Conservation (phyloP, 2,888 invertebrate species). For the Ichneumoninae sp. region DNA sequence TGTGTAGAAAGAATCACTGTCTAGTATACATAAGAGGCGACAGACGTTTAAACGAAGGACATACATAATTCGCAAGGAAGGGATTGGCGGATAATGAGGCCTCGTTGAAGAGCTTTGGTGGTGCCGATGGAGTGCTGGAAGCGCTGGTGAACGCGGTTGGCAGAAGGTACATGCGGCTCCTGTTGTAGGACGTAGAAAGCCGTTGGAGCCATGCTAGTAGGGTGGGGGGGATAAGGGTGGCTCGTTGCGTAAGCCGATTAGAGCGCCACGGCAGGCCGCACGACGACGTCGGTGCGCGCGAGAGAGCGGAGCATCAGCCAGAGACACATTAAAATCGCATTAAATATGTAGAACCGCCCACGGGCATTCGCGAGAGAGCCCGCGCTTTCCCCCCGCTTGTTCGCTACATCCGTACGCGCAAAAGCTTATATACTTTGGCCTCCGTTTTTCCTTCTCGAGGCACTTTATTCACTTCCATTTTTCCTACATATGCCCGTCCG, state of each 20-base stretch:
- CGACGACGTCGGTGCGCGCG: conserved; percentile 43
- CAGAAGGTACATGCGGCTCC: conserved; percentile 12
- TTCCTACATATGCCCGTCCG: conserved; percentile 17
- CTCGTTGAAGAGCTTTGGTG: conserved; percentile 59
- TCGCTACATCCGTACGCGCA: conserved; percentile 71
- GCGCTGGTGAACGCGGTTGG: conserved; percentile 8
- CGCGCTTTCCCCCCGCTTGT: conserved; percentile 48
- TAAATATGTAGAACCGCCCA: conserved; percentile 79
- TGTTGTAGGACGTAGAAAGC: conserved; percentile 52
- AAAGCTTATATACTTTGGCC: conserved; percentile 61
- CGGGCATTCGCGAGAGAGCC: conserved; percentile 20
- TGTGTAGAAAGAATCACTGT: not conserved
- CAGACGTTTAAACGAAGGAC: conserved; percentile 54
- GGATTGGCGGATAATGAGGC: conserved; percentile 47
- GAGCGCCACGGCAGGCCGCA: conserved; percentile 77
- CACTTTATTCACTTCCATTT: conserved; percentile 32
- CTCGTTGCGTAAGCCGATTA: conserved; percentile 83
- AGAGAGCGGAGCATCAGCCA: conserved; percentile 68
- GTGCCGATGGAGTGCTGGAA: conserved; percentile 50
- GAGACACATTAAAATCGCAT: conserved; percentile 84
- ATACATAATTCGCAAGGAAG: conserved; percentile 46
- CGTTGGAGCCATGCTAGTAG: conserved; percentile 40
- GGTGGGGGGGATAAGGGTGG: conserved; percentile 75
- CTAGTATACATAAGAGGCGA: conserved; percentile 32
- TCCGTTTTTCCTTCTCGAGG: conserved; percentile 52